These are phyloP conservation scores for Eufriesea mexicana DNA, from an alignment of 1,140 invertebrate species.

Conservation along the genomic window DNA sequence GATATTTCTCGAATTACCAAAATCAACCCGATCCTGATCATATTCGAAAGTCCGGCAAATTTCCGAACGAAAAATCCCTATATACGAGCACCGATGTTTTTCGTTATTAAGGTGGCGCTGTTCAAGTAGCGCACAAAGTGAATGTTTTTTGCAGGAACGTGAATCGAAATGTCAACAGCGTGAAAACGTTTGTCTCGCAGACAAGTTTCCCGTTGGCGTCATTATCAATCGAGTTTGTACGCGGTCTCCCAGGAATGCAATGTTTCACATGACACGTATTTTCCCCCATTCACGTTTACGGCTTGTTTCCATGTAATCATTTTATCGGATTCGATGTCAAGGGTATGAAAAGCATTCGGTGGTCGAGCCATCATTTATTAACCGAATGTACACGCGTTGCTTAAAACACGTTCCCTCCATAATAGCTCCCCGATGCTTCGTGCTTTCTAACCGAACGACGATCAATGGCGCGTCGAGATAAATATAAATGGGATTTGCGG, in stretches of 20 bases:
- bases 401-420: background rate
- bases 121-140: no score
- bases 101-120: background rate
- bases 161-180: constrained; percentile 40
- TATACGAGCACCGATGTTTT: background rate
- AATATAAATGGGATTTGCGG: no score
- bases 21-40: background rate
- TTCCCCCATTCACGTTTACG: constrained; percentile 33
- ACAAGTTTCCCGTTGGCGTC: background rate
- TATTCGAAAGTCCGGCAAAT: background rate
- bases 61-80: no score
- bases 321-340: constrained; percentile 28
- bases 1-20: background rate
- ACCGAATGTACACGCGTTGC: background rate
- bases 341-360: constrained; percentile 38
- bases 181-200: background rate
- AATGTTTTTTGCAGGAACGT: background rate
- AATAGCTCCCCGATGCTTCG: no score
- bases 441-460: no score
- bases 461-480: no score
- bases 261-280: constrained; percentile 21
- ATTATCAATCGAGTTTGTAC: constrained; percentile 46
- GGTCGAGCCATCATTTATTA: constrained; percentile 33
- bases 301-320: constrained; percentile 28
- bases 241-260: constrained; percentile 18